Base-by-base conservation (phyloP, 2,113 vertebrate genomes). In the Cheirogaleus medius region DNA sequence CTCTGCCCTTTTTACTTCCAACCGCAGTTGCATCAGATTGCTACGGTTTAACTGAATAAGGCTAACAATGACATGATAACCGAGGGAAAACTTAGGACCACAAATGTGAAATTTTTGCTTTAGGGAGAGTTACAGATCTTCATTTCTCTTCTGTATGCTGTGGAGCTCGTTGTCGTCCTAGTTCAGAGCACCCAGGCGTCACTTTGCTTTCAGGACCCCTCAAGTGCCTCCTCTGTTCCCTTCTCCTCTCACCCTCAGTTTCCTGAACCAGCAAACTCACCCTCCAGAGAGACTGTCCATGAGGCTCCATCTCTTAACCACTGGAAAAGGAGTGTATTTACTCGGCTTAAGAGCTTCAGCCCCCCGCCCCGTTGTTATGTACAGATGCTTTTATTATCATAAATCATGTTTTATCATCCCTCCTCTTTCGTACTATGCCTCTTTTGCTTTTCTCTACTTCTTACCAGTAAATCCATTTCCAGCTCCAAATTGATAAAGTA, bases 301-400 rank as follows among this genome's bases (percentile, higher is more conserved):
- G 96, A 27, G 0, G 97, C 95, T 97, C 97, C 95, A 85, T 92
- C 96, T 97, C 98, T 98, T 96, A 87, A 91, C 97, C 98, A 97
- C 97, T 97, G n/a, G 73, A 97, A 96, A 98, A 98, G 98, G 98
- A 98, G 98, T 91, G 89, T 98, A 66, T 99, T 99, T 98, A 97
- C 98, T 98, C 98, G 97, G 89, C 96, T 60, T 97, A 97, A 98
- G 98, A 97, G 97, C 95, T 97, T 87, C 92, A 3, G 91, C 96
- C 82, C 96, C 97, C 97, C 95, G 88, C 94, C 97, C 95, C 15
- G 91, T 98, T 98, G 98, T 98, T 98, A 98, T 98, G 98, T 98
- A 98, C 97, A 84, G 95, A 98, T 96, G 93, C 83, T 97, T 98
- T 97, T 97, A 97, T 97, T 97, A 90, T 95, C 96, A 85, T 97